Conservation (phyloP, 2,113 vertebrate species). For the Myrmecophaga tridactyla region DNA sequence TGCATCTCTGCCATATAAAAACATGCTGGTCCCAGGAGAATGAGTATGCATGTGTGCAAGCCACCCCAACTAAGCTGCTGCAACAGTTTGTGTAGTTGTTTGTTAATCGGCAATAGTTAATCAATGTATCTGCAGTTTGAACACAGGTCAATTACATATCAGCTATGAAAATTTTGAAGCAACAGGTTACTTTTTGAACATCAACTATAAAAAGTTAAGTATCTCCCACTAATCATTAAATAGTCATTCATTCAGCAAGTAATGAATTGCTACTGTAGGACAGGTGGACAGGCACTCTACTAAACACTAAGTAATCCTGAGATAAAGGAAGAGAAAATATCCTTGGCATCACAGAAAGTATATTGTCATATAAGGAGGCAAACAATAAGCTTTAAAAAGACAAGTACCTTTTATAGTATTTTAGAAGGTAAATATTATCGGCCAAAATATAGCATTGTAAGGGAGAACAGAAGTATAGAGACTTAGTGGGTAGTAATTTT, state of each 20-base stretch:
- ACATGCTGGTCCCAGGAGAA: neutral
- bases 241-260: neutral
- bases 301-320: neutral
- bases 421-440: neutral
- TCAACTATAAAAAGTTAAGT: neutral
- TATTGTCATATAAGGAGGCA: neutral
- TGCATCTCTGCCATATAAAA: neutral
- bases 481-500: neutral
- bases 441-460: neutral
- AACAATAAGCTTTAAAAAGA: neutral
- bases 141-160: neutral
- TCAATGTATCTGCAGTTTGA: neutral
- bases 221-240: neutral
- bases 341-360: neutral
- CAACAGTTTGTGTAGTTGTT: neutral
- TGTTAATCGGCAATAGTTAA: too few relatives aligned
- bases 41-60: neutral
- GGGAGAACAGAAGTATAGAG: neutral
- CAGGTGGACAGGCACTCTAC: neutral
- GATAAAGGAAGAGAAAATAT: neutral
- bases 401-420: neutral
- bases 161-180: too few relatives aligned
- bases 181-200: neutral
- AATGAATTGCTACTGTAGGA: neutral
- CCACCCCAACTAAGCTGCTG: too few relatives aligned